Evolutionary conservation across 30 jellyfish, hydroid and myxozoan species (phyloP), one percentile per base, ranked within the genome.

Genomic region (Pelagia noctiluca): DNA sequence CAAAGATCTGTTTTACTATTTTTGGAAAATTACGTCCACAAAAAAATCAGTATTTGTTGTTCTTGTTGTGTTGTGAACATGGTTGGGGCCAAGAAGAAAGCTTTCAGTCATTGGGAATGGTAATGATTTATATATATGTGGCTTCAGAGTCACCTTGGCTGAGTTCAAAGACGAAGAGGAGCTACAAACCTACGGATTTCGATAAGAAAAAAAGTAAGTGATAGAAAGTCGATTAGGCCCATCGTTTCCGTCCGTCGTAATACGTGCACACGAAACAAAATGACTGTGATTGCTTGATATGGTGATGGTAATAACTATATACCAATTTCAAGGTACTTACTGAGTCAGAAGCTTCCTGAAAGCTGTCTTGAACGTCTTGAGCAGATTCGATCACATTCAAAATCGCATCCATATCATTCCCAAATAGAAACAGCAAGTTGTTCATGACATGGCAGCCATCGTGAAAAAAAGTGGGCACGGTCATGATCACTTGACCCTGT

Each of bases 401-500:
- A 24, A 80, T 48, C 30, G 83, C 90, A 66, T 65, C 84, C 19
- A 63, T 3, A 66, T 80, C 79, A 18, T 80, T 75, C 19, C 84
- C 84, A 47, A 80, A 63, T 16, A 62, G 11, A 48, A 35, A 80
- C 42, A 76, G 28, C 48, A 42, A 18, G 74, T 80, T 75, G 25
- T 25, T 64, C 28, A 53, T 23, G 25, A 50, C 35, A 36, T 23
- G 25, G 70, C 35, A 36, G 88, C 73, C 72, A 62, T 63, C 31
- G 23, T 74, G 70, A 16, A 38, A 71, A 23, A 23, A 29, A n/a
- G 57, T 74, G 86, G 49, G 86, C 86, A 74, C 86, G 86, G 74
- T 74, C 86, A 74, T 22, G 86, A 35, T 74, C 86, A 74, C 86
- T 53, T 74, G 86, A 74, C 74, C 23, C 54, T 8, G 31, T 67